phyloP scores from a whole-genome alignment of 2,113 vertebrate species.

The Anguilla rostrata region DNA sequence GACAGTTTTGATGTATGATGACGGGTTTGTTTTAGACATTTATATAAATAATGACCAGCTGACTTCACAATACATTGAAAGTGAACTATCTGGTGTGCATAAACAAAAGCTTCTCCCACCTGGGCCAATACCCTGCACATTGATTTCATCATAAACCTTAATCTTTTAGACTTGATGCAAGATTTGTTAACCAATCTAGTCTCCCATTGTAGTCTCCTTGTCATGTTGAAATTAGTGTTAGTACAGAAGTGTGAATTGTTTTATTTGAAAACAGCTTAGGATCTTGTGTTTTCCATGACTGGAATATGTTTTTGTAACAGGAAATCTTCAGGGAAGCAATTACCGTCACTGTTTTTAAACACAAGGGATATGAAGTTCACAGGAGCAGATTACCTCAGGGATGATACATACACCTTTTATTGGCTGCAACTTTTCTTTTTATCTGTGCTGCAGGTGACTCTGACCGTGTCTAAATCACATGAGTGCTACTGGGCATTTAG shows the following conservation, averaged over 20 bases:
- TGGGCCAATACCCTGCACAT: background rate
- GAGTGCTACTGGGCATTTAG: background rate
- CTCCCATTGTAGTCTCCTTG: background rate
- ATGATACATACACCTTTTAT: background rate
- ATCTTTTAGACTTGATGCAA: too few species aligned
- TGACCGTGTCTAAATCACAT: background rate
- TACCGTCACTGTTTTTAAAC: background rate
- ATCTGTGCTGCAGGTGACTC: background rate
- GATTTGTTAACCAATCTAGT: too few species aligned
- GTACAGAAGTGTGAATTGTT: background rate
- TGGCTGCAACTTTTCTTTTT: background rate
- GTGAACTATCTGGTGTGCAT: background rate
- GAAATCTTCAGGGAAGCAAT: background rate
- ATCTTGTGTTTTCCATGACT: background rate
- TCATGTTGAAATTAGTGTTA: background rate
- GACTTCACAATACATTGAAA: background rate
- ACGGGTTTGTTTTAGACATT: too few species aligned
- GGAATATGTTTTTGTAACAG: background rate
- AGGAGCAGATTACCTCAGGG: background rate
- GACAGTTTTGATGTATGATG: too few species aligned
- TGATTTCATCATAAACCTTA: too few species aligned
- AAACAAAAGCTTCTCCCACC: background rate
- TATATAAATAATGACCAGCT: too few species aligned
- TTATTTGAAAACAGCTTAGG: background rate
- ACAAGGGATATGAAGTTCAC: background rate